Evolutionary conservation across 2,797 vertebrate genomes (phyloP).

Genomic region (Orientallactaga sibirica): DNA sequence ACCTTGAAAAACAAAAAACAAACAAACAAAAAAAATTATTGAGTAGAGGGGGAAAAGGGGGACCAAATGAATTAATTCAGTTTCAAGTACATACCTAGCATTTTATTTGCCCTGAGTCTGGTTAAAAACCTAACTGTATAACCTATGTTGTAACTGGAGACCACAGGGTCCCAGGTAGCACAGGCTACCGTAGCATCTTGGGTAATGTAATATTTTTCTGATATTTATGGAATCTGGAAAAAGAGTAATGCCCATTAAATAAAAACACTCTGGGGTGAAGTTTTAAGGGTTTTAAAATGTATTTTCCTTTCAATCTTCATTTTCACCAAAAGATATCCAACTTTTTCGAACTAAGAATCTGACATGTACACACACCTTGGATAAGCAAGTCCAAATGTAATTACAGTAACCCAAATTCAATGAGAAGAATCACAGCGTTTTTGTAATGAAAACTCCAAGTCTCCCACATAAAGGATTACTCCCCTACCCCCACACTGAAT

Average conservation of each 20-base stretch:
- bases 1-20: too few species aligned
- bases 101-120: not conserved
- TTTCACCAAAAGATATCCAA: not conserved
- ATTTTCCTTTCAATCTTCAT: constrained; percentile 11
- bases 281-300: not conserved
- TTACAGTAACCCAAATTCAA: not conserved
- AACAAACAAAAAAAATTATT: not conserved
- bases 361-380: not conserved
- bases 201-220: not conserved
- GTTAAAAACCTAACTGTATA: not conserved
- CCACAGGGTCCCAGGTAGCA: not conserved
- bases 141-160: not conserved
- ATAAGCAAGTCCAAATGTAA: constrained; percentile 22
- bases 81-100: not conserved
- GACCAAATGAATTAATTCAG: not conserved
- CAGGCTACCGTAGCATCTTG: not conserved
- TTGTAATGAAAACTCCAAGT: constrained; percentile 14
- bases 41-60: not conserved
- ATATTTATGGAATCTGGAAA: not conserved
- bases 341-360: not conserved
- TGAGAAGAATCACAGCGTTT: not conserved
- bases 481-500: not conserved
- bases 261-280: not conserved
- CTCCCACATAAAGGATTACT: not conserved
- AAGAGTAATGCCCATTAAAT: not conserved